Percentiles rank a stretch among this genome's conserved stretches.
Evolutionary conservation across 2,113 vertebrate species (phyloP).

Genomic region (Lepidothrix coronata): DNA sequence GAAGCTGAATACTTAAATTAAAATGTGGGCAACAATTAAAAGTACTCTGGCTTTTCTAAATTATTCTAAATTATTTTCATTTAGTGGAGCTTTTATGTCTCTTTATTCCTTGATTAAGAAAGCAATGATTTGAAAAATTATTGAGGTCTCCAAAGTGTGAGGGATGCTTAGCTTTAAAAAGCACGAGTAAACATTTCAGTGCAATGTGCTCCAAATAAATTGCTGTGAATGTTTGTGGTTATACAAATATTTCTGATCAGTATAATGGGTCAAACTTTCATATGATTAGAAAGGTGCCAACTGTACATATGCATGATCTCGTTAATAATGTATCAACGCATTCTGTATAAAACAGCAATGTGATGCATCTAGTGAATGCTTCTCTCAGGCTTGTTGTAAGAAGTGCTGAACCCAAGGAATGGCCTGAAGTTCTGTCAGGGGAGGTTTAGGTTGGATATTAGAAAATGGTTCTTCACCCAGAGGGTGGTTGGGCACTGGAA

Average conservation of each 20-base stretch:
- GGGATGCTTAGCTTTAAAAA: background rate
- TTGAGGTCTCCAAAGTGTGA: constrained; percentile 11
- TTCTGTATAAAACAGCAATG: background rate
- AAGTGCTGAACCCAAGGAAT: background rate
- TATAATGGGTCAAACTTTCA: background rate
- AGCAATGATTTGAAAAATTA: constrained; percentile 29
- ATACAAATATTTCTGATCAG: background rate
- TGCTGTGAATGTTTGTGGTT: background rate
- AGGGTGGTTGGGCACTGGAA: background rate
- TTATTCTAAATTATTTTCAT: background rate
- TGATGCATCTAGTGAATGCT: background rate
- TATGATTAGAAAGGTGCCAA: background rate
- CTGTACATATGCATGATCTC: fast-evolving
- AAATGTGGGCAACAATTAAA: background rate
- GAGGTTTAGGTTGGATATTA: background rate
- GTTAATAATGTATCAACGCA: background rate
- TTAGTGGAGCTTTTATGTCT: background rate
- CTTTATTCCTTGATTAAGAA: constrained; percentile 23
- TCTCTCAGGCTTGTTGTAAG: background rate
- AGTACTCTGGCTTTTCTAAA: background rate
- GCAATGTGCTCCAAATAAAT: background rate
- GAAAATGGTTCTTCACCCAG: background rate
- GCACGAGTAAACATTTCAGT: background rate
- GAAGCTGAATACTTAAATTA: background rate
- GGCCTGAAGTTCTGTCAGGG: background rate